These are phyloP conservation scores for Paguma larvata DNA, from an alignment of 2,797 vertebrate species.

Conservation along the genomic window DNA sequence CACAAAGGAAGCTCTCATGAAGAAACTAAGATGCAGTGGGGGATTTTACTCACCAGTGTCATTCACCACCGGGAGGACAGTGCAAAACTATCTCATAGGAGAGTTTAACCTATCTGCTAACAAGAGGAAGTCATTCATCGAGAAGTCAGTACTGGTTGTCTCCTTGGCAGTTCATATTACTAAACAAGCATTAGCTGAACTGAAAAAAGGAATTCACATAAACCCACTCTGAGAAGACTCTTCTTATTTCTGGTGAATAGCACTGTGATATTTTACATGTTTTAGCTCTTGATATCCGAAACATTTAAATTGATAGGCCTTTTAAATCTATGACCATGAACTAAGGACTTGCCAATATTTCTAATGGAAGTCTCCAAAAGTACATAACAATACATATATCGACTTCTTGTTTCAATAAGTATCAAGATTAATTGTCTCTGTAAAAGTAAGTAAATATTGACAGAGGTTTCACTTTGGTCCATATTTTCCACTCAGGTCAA, in stretches of 20 bases:
- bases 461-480: conserved; percentile 85
- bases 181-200: conserved; percentile 37
- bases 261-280: conserved; percentile 69
- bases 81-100: neutral
- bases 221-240: conserved; percentile 29
- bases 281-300: conserved; percentile 71
- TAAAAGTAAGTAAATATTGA: conserved; percentile 88
- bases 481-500: conserved; percentile 87
- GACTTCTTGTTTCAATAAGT: conserved; percentile 85
- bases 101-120: neutral
- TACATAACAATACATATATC: conserved; percentile 85
- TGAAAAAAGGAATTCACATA: conserved; percentile 46
- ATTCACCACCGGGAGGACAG: neutral
- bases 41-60: neutral
- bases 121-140: neutral
- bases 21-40: neutral
- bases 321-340: conserved; percentile 77
- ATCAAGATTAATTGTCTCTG: conserved; percentile 88
- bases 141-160: neutral
- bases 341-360: conserved; percentile 80
- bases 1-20: conserved; percentile 14
- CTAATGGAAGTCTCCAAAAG: conserved; percentile 84
- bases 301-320: conserved; percentile 77
- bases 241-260: conserved; percentile 66
- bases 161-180: conserved; percentile 38